Base-by-base conservation (phyloP, 2,888 invertebrate species). In the Hirtodrosophila trivittata region DNA sequence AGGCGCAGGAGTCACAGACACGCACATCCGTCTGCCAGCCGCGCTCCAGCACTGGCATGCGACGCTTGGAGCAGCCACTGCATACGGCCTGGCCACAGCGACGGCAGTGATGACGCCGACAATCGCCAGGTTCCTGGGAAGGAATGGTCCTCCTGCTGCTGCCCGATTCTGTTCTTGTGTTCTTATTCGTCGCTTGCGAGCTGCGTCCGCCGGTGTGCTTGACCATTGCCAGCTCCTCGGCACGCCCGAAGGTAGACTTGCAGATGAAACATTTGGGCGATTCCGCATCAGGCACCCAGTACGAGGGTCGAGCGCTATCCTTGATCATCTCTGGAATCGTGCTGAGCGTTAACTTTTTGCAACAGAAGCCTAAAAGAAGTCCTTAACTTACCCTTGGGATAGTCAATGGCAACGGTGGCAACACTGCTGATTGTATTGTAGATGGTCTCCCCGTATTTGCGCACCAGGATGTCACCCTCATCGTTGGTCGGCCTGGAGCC, bases 221-320 rank as follows among this genome's bases (percentile, higher is more conserved):
- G 14, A 82, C 83, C 58, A 87, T 66, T 26, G 92, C 91, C 12
- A 90, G 77, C 58, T 91, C 90, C 55, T 90, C 89, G 13, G 91
- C 90, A 1, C 90, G 88, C 4, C 92, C 92, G 88, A 96, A 96
- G 16, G 90, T 89, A 21, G 90, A 87, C 18, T 92, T 90, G 87
- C 96, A 96, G 8, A 94, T 92, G 63, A 90, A 91, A 88, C 96
- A 96, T 51, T 91, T 89, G 13, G 91, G 92, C 46, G 95, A 93
- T 78, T 95, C 93, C 3, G 92, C 92, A 89, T 96, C 96, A 0
- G 96, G 95, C 26, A 94, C 93, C 96, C 96, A 96, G 89, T 96
- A 96, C 0, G 93, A 90, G 0, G 96, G 96, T 32, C 95, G 91
- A 3, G 94, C 95, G 3, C 94, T 92, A 70, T 95, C 95, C 89